Evolutionary conservation across 37 sponge, comb jelly and placozoan species (phyloP).

Genomic region (Eunapius fragilis): DNA sequence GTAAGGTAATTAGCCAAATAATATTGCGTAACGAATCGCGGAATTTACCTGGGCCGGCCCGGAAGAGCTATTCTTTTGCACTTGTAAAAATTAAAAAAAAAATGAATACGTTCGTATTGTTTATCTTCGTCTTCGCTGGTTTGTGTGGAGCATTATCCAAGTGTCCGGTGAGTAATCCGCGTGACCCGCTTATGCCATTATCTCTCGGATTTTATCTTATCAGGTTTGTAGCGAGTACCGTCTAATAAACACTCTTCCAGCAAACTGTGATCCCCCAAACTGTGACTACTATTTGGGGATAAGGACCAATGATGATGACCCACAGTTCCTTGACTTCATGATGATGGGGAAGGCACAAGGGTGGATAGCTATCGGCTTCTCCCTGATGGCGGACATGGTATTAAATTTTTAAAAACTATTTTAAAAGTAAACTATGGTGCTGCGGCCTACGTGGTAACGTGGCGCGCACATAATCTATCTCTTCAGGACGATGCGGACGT

Average conservation of each 20-base stretch:
- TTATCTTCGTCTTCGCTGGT: neutral
- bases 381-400: constrained; percentile 10
- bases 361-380: constrained; percentile 29
- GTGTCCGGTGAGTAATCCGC: neutral
- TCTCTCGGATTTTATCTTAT: neutral
- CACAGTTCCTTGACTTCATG: constrained; percentile 9
- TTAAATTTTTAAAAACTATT: neutral
- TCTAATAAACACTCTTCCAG: neutral
- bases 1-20: too few relatives aligned
- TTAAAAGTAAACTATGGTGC: too few relatives aligned
- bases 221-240: neutral
- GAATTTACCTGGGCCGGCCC: too few relatives aligned
- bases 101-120: neutral
- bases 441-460: too few relatives aligned
- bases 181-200: too few relatives aligned
- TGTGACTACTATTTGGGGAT: constrained; percentile 13
- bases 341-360: constrained; percentile 12
- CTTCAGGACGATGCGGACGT: constrained; percentile 16
- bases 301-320: constrained; percentile 6
- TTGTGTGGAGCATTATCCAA: neutral
- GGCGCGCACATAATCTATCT: too few relatives aligned
- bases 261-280: neutral
- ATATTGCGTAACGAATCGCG: too few relatives aligned
- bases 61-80: neutral
- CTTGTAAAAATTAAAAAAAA: too few relatives aligned